phyloP scores from a whole-genome alignment of 2,797 vertebrate species.

The Muscicapa comitata region DNA sequence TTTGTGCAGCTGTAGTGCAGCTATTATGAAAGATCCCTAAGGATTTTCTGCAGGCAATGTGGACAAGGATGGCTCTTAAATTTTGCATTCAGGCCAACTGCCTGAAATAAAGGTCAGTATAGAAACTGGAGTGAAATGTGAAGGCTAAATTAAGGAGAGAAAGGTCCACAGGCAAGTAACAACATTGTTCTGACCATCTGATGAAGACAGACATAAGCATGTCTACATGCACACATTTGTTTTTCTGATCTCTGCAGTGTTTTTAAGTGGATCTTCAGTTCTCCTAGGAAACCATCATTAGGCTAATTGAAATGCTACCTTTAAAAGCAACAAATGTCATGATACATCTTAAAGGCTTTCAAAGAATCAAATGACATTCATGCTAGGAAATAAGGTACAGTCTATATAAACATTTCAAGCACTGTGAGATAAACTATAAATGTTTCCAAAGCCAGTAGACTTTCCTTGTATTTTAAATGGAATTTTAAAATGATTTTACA shows the following conservation, averaged over 20 bases:
- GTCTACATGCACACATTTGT: not conserved
- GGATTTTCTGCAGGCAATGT: not conserved
- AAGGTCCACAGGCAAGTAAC: not conserved
- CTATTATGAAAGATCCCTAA: not conserved
- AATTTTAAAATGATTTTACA: not conserved
- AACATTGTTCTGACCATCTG: not conserved
- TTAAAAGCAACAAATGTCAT: not conserved
- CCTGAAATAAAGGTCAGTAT: not conserved
- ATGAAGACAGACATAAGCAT: not conserved
- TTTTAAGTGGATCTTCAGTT: constrained; percentile 3
- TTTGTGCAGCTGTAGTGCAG: not conserved
- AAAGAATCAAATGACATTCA: not conserved
- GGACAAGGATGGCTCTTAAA: not conserved
- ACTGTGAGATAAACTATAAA: not conserved
- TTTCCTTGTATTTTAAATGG: not conserved
- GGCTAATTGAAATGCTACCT: constrained; percentile 7
- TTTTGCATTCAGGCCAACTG: not conserved
- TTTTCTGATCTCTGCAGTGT: not conserved
- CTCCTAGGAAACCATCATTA: constrained; percentile 50
- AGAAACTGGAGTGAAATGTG: not conserved
- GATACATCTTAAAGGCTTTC: not conserved
- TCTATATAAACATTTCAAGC: not conserved
- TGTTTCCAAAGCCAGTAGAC: not conserved
- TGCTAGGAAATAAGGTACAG: not conserved
- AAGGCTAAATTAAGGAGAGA: not conserved